Evolutionary conservation across 2,888 invertebrate species (phyloP), one percentile per base, ranked within the genome.

Genomic region (Synergus japonicus): DNA sequence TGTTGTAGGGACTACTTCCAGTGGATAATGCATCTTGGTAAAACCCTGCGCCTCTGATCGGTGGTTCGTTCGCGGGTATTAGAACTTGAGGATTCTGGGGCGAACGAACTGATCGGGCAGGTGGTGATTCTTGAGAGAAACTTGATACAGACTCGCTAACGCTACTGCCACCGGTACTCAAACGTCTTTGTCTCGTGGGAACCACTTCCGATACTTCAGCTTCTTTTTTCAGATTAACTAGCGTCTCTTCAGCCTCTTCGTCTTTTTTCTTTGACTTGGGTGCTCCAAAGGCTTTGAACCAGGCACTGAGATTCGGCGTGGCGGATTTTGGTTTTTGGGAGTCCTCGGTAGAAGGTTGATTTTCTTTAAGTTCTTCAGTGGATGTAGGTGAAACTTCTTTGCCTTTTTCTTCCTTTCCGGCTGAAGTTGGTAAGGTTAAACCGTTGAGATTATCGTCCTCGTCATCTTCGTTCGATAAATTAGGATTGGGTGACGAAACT

Each of bases 201-300:
- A 92, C 65, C 90, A 82, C 84, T 86, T 90, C 93, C 92, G 79
- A 85, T 85, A 66, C 92, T 87, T 84, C 88, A 85, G 67, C 84
- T 80, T 91, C 90, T 86, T 90, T 94, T 90, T 87, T 86, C 79
- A 44, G 29, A 43, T 49, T n/a, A n/a, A 81, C 83, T 90, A 93
- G 85, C 7, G 85, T 77, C 44, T 94, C 94, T 80, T 92, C 90
- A 41, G 86, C 86, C 60, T 93, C 92, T 58, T 89, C 92, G 15
- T 95, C 95, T 0, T 92, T 89, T 90, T 95, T 96, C 90, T 96
- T 96, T 69, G 94, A 94, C 92, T 97, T 97, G 0, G 97, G 97
- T 0, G 96, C 96, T 12, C 97, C 97, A 90, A 98, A 97, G 0
- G 97, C 97, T 92, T 97, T 97, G 83, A 97, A 97, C 97, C 97